Base-by-base conservation (phyloP, 2,797 vertebrate species). In the Orestias chungarensis region DNA sequence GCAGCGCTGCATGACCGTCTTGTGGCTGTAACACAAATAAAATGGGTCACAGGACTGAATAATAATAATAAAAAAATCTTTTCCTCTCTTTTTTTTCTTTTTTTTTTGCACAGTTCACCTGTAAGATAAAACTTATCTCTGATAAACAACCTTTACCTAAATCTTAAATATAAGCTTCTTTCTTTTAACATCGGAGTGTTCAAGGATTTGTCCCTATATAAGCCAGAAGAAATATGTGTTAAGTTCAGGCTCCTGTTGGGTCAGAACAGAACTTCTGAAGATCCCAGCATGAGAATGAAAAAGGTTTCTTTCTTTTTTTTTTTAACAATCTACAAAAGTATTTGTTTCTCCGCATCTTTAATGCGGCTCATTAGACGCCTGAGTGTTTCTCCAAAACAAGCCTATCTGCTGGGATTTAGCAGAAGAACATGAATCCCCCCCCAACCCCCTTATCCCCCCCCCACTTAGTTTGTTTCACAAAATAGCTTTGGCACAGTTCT, bases 21-120 rank as follows among this genome's bases (percentile, higher is more conserved):
- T 23, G 47, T 67, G 54, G 54, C 55, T 52, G 62, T 43, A 31
- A 50, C 80, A 18, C 64, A 0, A 9, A 27, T 40, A 74, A 88
- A 85, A 69, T 84, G 83, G 83, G 86, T 83, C 85, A 79, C 0
- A 1, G 66, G 66, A 5, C 35, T 6, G 0, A 8, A 49, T 67
- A 76, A 83, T 84, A 77, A 52, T 18, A 7, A 15, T 2, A 23
- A 50, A n/a, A 67, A 66, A n/a, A 12, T 8, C 11, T 10, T n/a
- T 49, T 10, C 18, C 6, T 17, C 31, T 8, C 31, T 31, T 15
- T 31, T 18, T 27, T 25, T 2, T 1, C 14, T 25, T 50, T 50
- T 9, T 17, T 8, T 29, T 4, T 20, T 31, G 54, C 54, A 31
- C 12, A n/a, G 20, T 40, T 38, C 33, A 61, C 20, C 33, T n/a